phyloP scores from a whole-genome alignment of 2,888 invertebrate species.

The Xiphydria camelus region DNA sequence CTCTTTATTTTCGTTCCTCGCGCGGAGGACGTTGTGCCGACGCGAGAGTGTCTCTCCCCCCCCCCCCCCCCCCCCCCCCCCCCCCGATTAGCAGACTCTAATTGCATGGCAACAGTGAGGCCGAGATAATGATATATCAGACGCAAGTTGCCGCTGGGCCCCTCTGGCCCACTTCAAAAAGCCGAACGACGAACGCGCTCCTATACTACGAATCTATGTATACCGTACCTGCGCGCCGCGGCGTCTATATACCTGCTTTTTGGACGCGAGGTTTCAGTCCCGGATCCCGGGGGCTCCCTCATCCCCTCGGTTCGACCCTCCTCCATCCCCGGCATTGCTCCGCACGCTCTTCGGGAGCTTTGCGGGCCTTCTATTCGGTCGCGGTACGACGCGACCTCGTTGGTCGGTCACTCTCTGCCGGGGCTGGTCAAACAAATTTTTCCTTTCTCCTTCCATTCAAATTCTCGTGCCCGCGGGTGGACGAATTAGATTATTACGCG shows the following conservation, averaged over 20 bases:
- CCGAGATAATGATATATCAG: slow-evolving; percentile 54
- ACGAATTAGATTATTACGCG: no score
- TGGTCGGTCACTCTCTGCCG: no score
- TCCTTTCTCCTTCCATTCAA: no score
- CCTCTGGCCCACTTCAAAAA: slow-evolving; percentile 47
- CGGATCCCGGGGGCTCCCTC: neutral
- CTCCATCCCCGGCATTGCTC: no score
- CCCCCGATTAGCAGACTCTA: slow-evolving; percentile 52
- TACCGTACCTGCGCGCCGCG: neutral
- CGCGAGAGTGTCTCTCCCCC: neutral
- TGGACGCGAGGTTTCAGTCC: neutral
- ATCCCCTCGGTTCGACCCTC: no score
- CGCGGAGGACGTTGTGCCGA: neutral
- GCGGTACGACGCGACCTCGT: no score
- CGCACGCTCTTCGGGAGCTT: no score
- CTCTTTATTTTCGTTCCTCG: neutral
- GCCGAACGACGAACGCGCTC: slow-evolving; percentile 6
- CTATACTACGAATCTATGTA: no score
- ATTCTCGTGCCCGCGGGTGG: no score
- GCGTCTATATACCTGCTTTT: neutral
- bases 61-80: neutral
- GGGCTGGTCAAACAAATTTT: no score
- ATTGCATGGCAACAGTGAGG: slow-evolving; percentile 55
- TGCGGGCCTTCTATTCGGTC: no score
- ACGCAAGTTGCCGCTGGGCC: slow-evolving; percentile 42